Base-by-base conservation (phyloP, 1,140 invertebrate genomes). In the Apolygus lucorum region DNA sequence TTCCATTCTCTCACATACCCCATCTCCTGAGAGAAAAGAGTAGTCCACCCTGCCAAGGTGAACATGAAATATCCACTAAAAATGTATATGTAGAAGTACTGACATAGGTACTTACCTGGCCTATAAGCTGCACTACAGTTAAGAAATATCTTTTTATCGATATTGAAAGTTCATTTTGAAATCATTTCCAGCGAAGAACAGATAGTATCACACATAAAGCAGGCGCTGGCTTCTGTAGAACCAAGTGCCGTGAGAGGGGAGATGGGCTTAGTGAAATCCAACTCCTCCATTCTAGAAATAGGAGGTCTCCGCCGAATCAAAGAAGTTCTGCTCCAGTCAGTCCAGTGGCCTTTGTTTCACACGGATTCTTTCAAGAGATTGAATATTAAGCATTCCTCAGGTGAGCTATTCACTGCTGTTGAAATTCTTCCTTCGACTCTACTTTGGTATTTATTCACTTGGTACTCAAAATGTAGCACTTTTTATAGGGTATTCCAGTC, bases 341-440 rank as follows among this genome's bases (percentile, higher is more conserved):
- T 90, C 63, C 80, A 87, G 72, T 87, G 86, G 82, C 88, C 88
- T 1, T 74, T 90, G 1, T 80, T 81, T 69, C 81, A 89, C 74
- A 81, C 83, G 1, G 81, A 86, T 70, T 79, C 82, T 0, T 89
- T 88, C 28, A 70, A 62, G 42, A 67, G 64, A 49, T 62, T 70
- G 21, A 67, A 67, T 62, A 67, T 70, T 26, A 34, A 59, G 62
- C 42, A 54, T 22, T 52, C 69, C 2, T 70, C 69, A 52, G 69
- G 69, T 70, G 28, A 54, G 22, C 17, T 2, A 26, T 2, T 25
- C 26, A 17, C 27, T 63, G 24, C 2, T 8, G 8, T 25, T 8
- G 17, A 2, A 49, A 8, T 49, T 11, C 34, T 49, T 49, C 17
- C 34, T 17, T 11, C 34, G 17, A 11, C 17, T 8, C 8, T 49